A percentile compares a stretch with the other conserved stretches of the same genome.
Evolutionary conservation across 1,140 invertebrate species (phyloP).

Genomic region (Belonocnema kinseyi): DNA sequence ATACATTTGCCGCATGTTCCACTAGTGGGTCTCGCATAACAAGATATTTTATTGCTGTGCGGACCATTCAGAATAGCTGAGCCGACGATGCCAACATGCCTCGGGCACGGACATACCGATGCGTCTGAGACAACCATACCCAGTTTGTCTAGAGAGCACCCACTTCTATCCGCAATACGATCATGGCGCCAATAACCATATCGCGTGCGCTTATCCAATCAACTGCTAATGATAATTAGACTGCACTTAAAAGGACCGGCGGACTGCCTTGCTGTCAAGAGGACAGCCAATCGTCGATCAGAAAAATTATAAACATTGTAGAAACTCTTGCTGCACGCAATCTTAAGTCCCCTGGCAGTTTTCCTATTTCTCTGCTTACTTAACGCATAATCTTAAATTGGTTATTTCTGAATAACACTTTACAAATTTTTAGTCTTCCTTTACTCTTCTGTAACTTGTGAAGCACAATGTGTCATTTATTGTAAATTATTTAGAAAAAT

Average conservation of each 20-base stretch:
- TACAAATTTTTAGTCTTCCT: not conserved
- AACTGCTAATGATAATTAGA: slow-evolving; percentile 26
- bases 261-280: not conserved
- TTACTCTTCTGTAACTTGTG: too few relatives aligned
- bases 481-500: too few relatives aligned
- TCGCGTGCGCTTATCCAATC: slow-evolving; percentile 27
- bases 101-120: slow-evolving; percentile 1
- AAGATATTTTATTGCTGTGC: slow-evolving; percentile 20
- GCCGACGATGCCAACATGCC: slow-evolving; percentile 17
- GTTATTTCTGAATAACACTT: slow-evolving; percentile 3
- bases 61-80: slow-evolving; percentile 24
- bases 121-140: slow-evolving; percentile 21
- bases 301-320: slow-evolving; percentile 19
- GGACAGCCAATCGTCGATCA: slow-evolving; percentile 14
- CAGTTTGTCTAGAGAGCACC: slow-evolving; percentile 26
- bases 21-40: slow-evolving; percentile 18
- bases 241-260: slow-evolving; percentile 24
- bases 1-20: slow-evolving; percentile 10
- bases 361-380: not conserved
- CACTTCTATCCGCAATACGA: slow-evolving; percentile 9
- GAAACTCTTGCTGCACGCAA: too few relatives aligned
- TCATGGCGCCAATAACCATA: slow-evolving; percentile 29
- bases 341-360: not conserved
- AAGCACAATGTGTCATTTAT: too few relatives aligned
- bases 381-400: not conserved